These are phyloP conservation scores for Drosophila anceps DNA, from an alignment of 2,888 invertebrate species.

Conservation along the genomic window DNA sequence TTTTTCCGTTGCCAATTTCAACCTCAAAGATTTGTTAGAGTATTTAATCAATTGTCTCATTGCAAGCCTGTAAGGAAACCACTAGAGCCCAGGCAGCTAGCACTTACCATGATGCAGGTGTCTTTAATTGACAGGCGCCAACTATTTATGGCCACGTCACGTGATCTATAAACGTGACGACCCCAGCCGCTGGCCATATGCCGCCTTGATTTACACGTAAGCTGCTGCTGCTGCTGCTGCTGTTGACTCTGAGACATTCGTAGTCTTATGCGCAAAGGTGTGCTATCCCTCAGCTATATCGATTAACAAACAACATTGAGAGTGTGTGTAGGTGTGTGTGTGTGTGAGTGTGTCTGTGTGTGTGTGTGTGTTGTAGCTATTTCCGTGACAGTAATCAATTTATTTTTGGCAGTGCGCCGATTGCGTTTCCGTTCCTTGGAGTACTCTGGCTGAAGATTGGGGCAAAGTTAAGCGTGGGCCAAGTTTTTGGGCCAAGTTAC, in stretches of 20 bases:
- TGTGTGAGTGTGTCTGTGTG: constrained; percentile 34
- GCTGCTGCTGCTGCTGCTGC: constrained; percentile 45
- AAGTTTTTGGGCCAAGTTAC: constrained; percentile 49
- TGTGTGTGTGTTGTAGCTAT: constrained; percentile 69
- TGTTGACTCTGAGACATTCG: constrained; percentile 60
- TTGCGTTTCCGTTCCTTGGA: constrained; percentile 75
- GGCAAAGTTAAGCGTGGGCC: constrained; percentile 29
- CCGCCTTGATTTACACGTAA: constrained; percentile 56
- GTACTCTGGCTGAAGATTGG: constrained; percentile 17
- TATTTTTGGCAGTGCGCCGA: constrained; percentile 83
- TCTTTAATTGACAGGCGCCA: constrained; percentile 76
- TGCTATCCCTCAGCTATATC: constrained; percentile 58
- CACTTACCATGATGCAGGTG: constrained; percentile 60
- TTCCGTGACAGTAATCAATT: constrained; percentile 85
- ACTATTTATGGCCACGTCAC: constrained; percentile 77
- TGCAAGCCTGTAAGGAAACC: constrained; percentile 1
- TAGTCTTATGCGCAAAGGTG: constrained; percentile 36
- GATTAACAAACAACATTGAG: constrained; percentile 73
- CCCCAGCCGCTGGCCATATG: constrained; percentile 27
- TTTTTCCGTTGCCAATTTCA: neutral
- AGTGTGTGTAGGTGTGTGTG: constrained; percentile 4
- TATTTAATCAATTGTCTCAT: neutral
- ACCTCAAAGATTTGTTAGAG: neutral
- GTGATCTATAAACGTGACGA: constrained; percentile 68
- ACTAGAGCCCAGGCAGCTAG: constrained; percentile 1